Evolutionary conservation across 2,888 invertebrate species (phyloP), one percentile per base, ranked within the genome.

Genomic region (Ectropis crepuscularia): DNA sequence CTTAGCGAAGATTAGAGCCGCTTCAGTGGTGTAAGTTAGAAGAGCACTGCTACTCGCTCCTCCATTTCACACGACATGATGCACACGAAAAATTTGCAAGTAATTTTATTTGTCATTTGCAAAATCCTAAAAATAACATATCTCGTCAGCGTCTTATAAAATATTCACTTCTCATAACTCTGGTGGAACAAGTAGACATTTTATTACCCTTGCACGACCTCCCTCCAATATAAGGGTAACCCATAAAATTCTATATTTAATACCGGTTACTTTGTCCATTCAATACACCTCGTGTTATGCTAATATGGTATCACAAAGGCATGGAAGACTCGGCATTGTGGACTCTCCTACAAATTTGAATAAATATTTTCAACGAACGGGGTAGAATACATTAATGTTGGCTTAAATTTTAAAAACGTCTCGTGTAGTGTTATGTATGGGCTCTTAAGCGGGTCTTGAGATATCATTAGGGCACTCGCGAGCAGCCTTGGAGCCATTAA

Each of bases 351-450:
- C 87, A 89, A 89, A 90, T 92, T 91, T 90, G 83, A 90, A 92
- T 91, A 91, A 89, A 88, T 87, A 91, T 88, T 88, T 88, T 90
- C 88, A 86, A 87, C 87, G 86, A 88, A 87, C 88, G 84, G 87
- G 83, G 84, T 80, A 84, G 83, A 88, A 90, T 83, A 86, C 92
- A 90, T 91, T 91, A 91, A 82, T 78, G 90, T 87, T 87, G 90
- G 81, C 84, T 91, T 92, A 92, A 90, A 92, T 92, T 92, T 89
- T 88, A 90, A 92, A 92, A 92, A 92, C 82, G 92, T 92, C 92
- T 83, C 91, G 85, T 90, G 88, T 83, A 92, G 85, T 85, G 90
- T 90, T 88, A 92, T 91, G 85, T 91, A 92, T 90, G 92, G 87
- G 83, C 85, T 87, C 87, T 90, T 90, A 91, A 90, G 86, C 83